phyloP scores from a whole-genome alignment of 1,140 invertebrate species.

The Caenorhabditis inopinata region DNA sequence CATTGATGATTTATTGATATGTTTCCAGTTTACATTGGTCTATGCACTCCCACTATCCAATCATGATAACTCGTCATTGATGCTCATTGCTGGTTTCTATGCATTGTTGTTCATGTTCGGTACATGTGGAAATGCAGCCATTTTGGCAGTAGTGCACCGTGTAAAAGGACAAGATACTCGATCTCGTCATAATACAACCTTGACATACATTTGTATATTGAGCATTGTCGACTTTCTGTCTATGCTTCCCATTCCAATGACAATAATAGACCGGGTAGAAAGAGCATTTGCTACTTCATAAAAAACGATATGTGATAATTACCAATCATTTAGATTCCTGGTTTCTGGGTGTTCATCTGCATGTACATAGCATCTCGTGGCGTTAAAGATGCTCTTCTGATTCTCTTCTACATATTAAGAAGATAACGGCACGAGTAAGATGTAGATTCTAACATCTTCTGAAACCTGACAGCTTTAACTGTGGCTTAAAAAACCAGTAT shows the following conservation, averaged over 20 bases:
- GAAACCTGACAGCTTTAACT: too few species aligned
- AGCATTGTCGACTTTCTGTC: conserved; percentile 61
- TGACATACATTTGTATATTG: conserved; percentile 62
- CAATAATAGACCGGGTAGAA: conserved; percentile 60
- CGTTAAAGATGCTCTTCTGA: too few species aligned
- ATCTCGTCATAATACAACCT: conserved; percentile 58
- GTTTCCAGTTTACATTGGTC: conserved; percentile 37
- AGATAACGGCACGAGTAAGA: too few species aligned
- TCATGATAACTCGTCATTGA: conserved; percentile 27
- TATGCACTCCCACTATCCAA: conserved; percentile 35
- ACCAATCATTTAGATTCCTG: conserved; percentile 59
- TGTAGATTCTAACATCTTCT: too few species aligned
- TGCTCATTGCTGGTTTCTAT: conserved; percentile 50
- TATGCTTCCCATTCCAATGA: conserved; percentile 64
- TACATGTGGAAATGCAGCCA: conserved; percentile 62
- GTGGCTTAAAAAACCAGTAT: too few species aligned
- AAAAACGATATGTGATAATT: too few species aligned
- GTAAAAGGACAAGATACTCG: conserved; percentile 51
- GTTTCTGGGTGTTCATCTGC: conserved; percentile 64
- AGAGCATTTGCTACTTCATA: background rate
- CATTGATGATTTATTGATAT: too few species aligned
- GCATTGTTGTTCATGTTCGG: conserved; percentile 61
- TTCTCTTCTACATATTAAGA: too few species aligned
- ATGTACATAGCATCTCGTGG: conserved; percentile 43
- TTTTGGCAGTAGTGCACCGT: conserved; percentile 62